Base-by-base conservation (phyloP, 1,140 invertebrate species). In the Cyclargus thomasi region DNA sequence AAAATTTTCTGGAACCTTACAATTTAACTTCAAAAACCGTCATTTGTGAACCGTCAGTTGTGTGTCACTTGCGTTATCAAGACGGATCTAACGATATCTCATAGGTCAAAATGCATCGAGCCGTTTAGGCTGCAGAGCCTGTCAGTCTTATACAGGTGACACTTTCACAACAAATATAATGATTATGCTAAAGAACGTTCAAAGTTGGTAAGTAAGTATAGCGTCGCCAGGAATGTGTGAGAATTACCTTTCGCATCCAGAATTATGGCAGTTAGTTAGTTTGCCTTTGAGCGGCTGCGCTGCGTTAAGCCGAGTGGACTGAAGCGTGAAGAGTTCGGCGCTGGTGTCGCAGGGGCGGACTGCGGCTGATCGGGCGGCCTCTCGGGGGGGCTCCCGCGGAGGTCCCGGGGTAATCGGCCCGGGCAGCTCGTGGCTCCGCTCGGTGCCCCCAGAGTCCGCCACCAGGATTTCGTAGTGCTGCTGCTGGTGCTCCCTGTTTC, bases 261-360 rank as follows among this genome's bases (percentile, higher is more conserved):
- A 96, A 23, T 94, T 93, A 79, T 97, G 96, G 81, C 97, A 98
- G 82, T 97, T 97, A 0, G 96, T 97, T 0, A 98, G 91, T 83
- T 97, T 96, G n/a, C 96, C 97, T 88, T 97, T 95, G 18, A 91
- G 81, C 6, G 89, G 88, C 65, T 88, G 86, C 71, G 95, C 96
- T 39, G 95, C 95, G 72, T 95, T 96, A 6, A 97, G 92, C 68
- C 95, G 92, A 21, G 95, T 93, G 0, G 95, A 95, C 86, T 97
- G 95, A 14, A 97, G 84, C 67, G 96, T 95, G 83, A 97, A 98
- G 0, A 98, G 92, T 85, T 97, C 95, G 0, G 96, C 95, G 79
- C 95, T 95, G 70, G 97, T 95, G 82, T 97, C 96, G 75, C 97
- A 98, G 0, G 95, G 93, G 21, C 96, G 91, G 16, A 95, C 86